phyloP scores from a whole-genome alignment of 2,113 vertebrate species.

The Corvus hawaiiensis region DNA sequence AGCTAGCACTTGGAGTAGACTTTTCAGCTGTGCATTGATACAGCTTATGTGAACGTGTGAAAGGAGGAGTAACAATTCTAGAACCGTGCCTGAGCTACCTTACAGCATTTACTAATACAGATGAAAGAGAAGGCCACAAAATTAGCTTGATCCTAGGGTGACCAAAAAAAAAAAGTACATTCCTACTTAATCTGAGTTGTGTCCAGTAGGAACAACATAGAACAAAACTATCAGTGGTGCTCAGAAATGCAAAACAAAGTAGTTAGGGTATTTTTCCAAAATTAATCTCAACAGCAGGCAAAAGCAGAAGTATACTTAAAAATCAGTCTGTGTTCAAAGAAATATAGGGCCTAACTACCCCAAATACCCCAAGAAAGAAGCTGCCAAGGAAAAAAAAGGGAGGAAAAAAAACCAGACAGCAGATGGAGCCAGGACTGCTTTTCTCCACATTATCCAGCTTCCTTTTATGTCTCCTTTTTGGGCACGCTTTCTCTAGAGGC shows the following conservation, averaged over 20 bases:
- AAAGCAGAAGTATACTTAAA: neutral
- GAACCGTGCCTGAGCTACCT: neutral
- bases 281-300: neutral
- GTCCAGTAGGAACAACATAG: neutral
- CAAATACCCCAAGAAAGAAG: neutral
- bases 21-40: neutral
- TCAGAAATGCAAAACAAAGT: neutral
- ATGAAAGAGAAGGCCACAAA: neutral
- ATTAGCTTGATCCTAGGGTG: neutral
- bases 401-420: neutral
- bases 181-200: neutral
- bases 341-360: neutral
- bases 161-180: neutral
- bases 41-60: neutral
- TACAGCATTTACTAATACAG: neutral
- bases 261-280: neutral
- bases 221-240: neutral
- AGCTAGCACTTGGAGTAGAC: neutral
- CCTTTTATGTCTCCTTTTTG: neutral
- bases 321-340: neutral
- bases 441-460: neutral
- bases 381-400: neutral
- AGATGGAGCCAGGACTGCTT: conserved; percentile 39
- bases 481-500: neutral
- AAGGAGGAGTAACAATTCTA: neutral